Percentiles rank a stretch among this genome's conserved stretches.
These are phyloP conservation scores for Drosophila auraria DNA, from an alignment of 1,140 invertebrate genomes.

Conservation along the genomic window DNA sequence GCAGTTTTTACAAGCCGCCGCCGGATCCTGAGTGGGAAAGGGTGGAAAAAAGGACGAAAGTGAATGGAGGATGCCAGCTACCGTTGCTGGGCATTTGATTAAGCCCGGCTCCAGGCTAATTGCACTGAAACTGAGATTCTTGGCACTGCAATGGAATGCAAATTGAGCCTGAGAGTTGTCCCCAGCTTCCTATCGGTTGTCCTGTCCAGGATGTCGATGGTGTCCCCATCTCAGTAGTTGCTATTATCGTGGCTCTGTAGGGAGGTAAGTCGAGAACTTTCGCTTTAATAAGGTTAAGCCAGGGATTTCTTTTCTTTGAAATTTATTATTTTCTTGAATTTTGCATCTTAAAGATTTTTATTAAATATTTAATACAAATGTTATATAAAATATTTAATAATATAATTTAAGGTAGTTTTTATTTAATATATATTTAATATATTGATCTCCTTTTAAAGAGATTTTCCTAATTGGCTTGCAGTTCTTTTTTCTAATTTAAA, in stretches of 20 bases:
- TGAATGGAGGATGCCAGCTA: neutral
- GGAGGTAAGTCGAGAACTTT: neutral
- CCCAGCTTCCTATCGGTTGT: constrained; percentile 16
- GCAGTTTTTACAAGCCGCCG: constrained; percentile 26
- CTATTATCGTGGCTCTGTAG: neutral
- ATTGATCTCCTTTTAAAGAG: too few relatives aligned
- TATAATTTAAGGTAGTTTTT: too few relatives aligned
- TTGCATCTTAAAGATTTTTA: too few relatives aligned
- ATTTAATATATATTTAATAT: too few relatives aligned
- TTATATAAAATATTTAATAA: too few relatives aligned
- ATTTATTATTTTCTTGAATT: neutral
- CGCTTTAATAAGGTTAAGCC: neutral
- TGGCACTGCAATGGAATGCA: constrained; percentile 9
- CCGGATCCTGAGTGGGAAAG: neutral
- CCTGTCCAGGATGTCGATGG: neutral
- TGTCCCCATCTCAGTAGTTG: neutral
- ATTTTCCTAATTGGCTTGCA: too few relatives aligned
- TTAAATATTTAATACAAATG: too few relatives aligned
- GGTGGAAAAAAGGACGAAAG: neutral
- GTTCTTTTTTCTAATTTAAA: too few relatives aligned
- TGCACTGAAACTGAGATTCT: constrained; percentile 43
- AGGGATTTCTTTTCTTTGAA: neutral
- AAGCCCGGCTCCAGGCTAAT: constrained; percentile 31
- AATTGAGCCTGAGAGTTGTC: constrained; percentile 10
- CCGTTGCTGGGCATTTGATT: constrained; percentile 49